Evolutionary conservation across 1,140 invertebrate genomes (phyloP).

Genomic region (Drosophila ogumai): DNA sequence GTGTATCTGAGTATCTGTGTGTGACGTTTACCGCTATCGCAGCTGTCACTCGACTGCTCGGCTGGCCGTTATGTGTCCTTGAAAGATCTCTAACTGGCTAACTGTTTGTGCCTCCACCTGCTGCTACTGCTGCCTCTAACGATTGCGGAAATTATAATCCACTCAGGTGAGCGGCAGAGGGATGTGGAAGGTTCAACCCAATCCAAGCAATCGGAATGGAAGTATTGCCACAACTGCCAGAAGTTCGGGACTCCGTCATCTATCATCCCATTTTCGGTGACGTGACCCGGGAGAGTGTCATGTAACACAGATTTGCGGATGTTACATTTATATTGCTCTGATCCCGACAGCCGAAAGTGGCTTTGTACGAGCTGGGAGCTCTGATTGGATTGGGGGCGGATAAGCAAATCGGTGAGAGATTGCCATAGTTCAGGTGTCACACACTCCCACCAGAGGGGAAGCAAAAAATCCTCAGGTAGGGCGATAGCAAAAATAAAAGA

Average conservation of each 20-base stretch:
- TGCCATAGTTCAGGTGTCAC: constrained; percentile 34
- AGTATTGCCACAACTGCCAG: constrained; percentile 31
- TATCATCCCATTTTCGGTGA: constrained; percentile 38
- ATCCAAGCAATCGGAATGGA: constrained; percentile 13
- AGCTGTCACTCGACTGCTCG: constrained; percentile 57
- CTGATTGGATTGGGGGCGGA: constrained; percentile 42
- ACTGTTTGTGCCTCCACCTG: constrained; percentile 59
- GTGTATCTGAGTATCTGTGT: constrained; percentile 43
- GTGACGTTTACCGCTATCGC: constrained; percentile 66
- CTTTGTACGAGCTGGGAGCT: constrained; percentile 26
- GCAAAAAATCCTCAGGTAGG: background rate
- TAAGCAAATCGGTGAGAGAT: constrained; percentile 24
- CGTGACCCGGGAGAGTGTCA: constrained; percentile 39
- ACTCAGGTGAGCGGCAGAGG: constrained; percentile 14
- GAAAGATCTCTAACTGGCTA: constrained; percentile 67
- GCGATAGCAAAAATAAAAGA: background rate
- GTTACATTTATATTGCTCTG: constrained; percentile 58
- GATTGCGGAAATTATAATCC: constrained; percentile 44
- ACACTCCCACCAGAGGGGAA: background rate
- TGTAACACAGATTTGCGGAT: constrained; percentile 48
- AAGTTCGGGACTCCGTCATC: constrained; percentile 19
- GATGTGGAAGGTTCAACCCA: background rate
- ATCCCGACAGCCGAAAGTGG: constrained; percentile 55
- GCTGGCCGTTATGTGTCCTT: constrained; percentile 73
- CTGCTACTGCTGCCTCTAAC: constrained; percentile 19